A percentile compares a stretch with the other conserved stretches of the same genome.
phyloP scores from a whole-genome alignment of 2,113 vertebrate species.

The Pygoscelis adeliae region DNA sequence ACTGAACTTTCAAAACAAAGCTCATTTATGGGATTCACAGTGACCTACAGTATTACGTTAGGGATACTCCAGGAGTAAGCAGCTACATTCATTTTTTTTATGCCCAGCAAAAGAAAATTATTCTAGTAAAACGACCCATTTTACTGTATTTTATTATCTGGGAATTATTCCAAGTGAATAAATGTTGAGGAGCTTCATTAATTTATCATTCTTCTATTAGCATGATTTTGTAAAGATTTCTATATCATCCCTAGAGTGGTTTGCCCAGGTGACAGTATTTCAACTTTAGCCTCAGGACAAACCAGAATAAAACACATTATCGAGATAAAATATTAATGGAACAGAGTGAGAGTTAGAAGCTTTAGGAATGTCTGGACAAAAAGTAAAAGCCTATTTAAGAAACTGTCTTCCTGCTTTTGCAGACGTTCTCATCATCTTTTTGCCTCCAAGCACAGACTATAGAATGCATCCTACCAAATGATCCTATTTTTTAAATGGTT shows the following conservation, averaged over 20 bases:
- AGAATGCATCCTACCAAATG: neutral
- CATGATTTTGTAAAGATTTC: neutral
- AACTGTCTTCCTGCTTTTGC: neutral
- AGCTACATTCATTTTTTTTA: neutral
- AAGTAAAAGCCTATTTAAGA: neutral
- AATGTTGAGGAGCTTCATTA: neutral
- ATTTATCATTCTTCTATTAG: neutral
- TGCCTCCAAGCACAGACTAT: neutral
- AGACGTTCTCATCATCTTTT: neutral
- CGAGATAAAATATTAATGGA: neutral
- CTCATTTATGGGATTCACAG: neutral
- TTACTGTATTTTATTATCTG: neutral
- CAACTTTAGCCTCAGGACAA: neutral
- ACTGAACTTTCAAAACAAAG: neutral
- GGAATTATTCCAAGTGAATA: conserved; percentile 3
- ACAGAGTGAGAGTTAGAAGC: neutral
- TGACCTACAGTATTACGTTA: neutral
- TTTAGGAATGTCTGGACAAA: neutral
- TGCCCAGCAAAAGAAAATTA: neutral
- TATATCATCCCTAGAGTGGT: neutral
- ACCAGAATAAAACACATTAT: neutral
- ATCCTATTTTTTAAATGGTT: neutral
- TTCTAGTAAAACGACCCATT: neutral
- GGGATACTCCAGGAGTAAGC: neutral
- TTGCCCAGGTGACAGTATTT: neutral